Evolutionary conservation across 2,888 invertebrate genomes (phyloP).

Genomic region (Lutraria lutraria): DNA sequence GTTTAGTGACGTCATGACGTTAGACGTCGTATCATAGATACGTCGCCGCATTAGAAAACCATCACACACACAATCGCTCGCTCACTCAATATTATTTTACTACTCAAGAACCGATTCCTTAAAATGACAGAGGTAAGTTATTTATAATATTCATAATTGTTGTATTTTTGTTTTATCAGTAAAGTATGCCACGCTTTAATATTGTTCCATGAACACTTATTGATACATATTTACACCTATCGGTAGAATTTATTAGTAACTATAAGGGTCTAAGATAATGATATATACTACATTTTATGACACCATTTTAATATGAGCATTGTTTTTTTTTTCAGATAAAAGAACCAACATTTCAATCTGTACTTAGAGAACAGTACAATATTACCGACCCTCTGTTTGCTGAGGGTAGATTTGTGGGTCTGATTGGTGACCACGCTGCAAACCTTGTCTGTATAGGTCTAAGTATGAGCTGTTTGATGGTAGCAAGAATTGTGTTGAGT

Average conservation of each 20-base stretch:
- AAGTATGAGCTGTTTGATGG: neutral
- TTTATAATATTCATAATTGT: neutral
- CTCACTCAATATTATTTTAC: neutral
- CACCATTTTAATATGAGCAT: neutral
- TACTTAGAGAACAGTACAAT: conserved; percentile 33
- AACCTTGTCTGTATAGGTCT: conserved; percentile 40
- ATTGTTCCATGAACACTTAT: neutral
- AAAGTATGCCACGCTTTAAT: neutral
- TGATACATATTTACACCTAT: neutral
- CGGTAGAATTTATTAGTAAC: neutral
- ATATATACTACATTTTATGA: neutral
- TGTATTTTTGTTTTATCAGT: neutral
- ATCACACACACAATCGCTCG: neutral
- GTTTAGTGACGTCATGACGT: neutral
- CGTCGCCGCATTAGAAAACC: neutral
- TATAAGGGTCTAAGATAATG: neutral
- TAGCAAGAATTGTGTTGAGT: conserved; percentile 33
- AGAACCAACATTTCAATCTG: conserved; percentile 16
- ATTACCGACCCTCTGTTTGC: conserved; percentile 33
- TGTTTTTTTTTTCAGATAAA: conserved; percentile 10
- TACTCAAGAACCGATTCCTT: neutral
- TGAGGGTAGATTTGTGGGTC: conserved; percentile 39
- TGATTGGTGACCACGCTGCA: conserved; percentile 29
- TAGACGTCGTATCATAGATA: neutral
- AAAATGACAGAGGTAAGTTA: neutral